These are phyloP conservation scores for Drymonia ruficornis DNA, from an alignment of 2,888 invertebrate species.

Conservation along the genomic window DNA sequence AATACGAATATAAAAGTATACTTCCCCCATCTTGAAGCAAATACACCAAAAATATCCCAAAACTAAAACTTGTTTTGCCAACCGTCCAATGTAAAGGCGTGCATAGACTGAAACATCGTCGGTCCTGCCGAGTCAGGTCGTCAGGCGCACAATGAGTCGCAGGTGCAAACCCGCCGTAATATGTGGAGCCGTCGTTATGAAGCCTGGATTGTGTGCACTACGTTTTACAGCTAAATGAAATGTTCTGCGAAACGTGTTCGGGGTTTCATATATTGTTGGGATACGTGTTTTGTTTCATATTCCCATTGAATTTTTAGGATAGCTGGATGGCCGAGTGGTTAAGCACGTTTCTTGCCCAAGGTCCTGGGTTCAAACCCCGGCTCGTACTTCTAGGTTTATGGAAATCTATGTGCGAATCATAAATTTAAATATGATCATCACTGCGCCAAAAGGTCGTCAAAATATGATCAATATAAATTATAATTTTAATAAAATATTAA, in stretches of 20 bases:
- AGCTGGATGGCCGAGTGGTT: too few species aligned
- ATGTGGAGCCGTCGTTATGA: slow-evolving; percentile 49
- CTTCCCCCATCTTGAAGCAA: too few species aligned
- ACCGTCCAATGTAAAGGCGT: slow-evolving; percentile 36
- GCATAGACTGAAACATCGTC: slow-evolving; percentile 42
- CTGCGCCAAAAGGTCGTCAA: too few species aligned
- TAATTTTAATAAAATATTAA: too few species aligned
- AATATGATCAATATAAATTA: too few species aligned
- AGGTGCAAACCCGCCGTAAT: slow-evolving; percentile 62
- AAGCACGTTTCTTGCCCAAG: too few species aligned
- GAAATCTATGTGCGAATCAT: too few species aligned
- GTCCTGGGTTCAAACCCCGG: too few species aligned
- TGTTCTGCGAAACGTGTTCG: slow-evolving; percentile 1
- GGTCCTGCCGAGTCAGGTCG: slow-evolving; percentile 48
- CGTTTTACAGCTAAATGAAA: slow-evolving; percentile 8
- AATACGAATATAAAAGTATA: too few species aligned
- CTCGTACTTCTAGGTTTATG: too few species aligned
- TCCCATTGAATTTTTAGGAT: not conserved
- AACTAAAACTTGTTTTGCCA: slow-evolving; percentile 13
- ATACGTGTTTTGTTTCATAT: not conserved
- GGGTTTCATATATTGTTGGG: not conserved
- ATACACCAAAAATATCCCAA: too few species aligned
- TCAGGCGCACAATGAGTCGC: slow-evolving; percentile 53
- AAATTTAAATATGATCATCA: too few species aligned
- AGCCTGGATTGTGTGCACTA: slow-evolving; percentile 10